Evolutionary conservation across 2,797 vertebrate species (phyloP).

Genomic region (Myioborus melanocephalus): DNA sequence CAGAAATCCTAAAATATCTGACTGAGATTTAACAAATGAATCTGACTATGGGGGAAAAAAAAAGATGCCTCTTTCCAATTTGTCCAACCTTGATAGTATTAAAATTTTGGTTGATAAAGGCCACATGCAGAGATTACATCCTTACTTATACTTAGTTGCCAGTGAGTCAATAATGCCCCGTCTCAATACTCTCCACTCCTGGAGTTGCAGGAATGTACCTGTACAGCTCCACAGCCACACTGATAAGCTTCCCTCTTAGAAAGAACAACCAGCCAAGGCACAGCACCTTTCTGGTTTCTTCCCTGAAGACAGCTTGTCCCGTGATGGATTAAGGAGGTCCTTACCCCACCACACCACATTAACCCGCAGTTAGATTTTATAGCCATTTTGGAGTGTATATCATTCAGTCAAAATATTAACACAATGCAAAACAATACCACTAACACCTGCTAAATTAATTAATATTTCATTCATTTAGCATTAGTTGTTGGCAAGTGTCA

Average conservation of each 20-base stretch:
- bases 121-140: not conserved
- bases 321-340: not conserved
- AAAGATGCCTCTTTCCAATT: not conserved
- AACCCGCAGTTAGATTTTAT: not conserved
- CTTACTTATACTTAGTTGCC: not conserved
- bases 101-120: not conserved
- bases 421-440: not conserved
- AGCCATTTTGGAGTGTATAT: not conserved
- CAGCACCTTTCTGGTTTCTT: not conserved
- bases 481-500: not conserved
- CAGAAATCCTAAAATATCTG: not conserved
- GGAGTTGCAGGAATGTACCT: rapidly evolving
- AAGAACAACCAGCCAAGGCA: not conserved
- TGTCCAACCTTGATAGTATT: not conserved
- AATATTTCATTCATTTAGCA: not conserved
- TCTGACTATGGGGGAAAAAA: not conserved
- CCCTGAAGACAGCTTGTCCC: not conserved
- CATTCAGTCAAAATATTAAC: not conserved
- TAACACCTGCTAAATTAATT: not conserved
- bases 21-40: not conserved
- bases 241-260: not conserved
- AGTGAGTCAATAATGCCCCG: not conserved
- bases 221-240: not conserved
- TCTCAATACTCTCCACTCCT: rapidly evolving
- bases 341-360: not conserved